These are phyloP conservation scores for Iselma pallidipennis DNA, from an alignment of 2,888 invertebrate species.

Conservation along the genomic window DNA sequence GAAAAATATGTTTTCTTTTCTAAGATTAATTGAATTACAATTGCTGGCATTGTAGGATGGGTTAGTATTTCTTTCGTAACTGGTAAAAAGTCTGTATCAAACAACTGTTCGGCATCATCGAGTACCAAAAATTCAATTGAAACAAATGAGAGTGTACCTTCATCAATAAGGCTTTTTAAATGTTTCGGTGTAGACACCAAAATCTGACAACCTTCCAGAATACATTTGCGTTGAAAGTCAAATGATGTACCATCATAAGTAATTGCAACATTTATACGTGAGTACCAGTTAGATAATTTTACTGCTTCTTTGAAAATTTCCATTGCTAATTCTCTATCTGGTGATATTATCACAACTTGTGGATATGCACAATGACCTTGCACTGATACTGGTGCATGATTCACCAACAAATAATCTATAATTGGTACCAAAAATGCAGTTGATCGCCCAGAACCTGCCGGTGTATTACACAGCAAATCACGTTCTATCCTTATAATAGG, in stretches of 20 bases:
- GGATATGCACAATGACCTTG: slow-evolving; percentile 68
- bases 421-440: slow-evolving; percentile 94
- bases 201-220: slow-evolving; percentile 68
- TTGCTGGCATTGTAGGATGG: slow-evolving; percentile 64
- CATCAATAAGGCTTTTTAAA: slow-evolving; percentile 66
- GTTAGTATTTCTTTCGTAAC: slow-evolving; percentile 64
- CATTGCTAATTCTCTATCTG: slow-evolving; percentile 87
- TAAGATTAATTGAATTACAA: slow-evolving; percentile 55
- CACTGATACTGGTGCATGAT: slow-evolving; percentile 59
- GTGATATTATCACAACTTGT: slow-evolving; percentile 82
- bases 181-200: slow-evolving; percentile 76
- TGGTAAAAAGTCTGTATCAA: slow-evolving; percentile 72
- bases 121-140: slow-evolving; percentile 70
- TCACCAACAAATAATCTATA: slow-evolving; percentile 69
- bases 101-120: slow-evolving; percentile 82
- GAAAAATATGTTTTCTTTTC: neutral
- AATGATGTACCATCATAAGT: slow-evolving; percentile 88
- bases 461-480: slow-evolving; percentile 97
- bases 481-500: slow-evolving; percentile 79
- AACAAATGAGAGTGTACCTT: slow-evolving; percentile 61
- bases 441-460: slow-evolving; percentile 98
- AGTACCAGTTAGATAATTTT: slow-evolving; percentile 78
- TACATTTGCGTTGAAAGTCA: slow-evolving; percentile 65
- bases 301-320: slow-evolving; percentile 86
- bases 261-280: slow-evolving; percentile 73